Evolutionary conservation across 2,888 invertebrate species (phyloP).

Genomic region (Scrobipalpa costella): DNA sequence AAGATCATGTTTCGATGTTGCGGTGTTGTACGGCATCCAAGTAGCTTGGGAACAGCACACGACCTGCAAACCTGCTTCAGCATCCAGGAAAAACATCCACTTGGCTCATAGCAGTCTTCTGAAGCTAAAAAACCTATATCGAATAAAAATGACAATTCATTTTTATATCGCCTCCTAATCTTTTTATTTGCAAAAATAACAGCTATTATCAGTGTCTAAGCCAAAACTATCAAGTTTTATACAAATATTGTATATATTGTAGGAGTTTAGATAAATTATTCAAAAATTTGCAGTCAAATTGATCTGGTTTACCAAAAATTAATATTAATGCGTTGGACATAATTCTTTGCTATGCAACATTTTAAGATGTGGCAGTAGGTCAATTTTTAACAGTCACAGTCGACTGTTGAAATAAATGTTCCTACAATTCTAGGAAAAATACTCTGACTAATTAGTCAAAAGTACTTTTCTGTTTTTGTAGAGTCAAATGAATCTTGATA

Average conservation of each 20-base stretch:
- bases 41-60: conserved; percentile 59
- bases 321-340: background rate
- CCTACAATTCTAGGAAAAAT: no score
- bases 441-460: no score
- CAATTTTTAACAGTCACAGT: no score
- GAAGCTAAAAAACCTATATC: background rate
- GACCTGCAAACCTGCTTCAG: conserved; percentile 12
- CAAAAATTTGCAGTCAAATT: background rate
- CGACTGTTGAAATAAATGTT: no score
- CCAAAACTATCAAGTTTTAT: background rate
- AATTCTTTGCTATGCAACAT: conserved; percentile 2
- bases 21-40: conserved; percentile 57
- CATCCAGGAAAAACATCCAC: background rate
- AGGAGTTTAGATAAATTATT: background rate
- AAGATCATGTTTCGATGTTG: conserved; percentile 70
- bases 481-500: no score
- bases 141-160: no score
- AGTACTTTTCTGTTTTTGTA: no score
- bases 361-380: background rate
- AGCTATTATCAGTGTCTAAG: no score
- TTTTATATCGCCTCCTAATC: no score
- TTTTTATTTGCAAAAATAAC: no score
- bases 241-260: background rate
- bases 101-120: background rate
- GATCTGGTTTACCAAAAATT: background rate